Evolutionary conservation across 2,113 vertebrate genomes (phyloP), one percentile per base, ranked within the genome.

Genomic region (Orycteropus afer): DNA sequence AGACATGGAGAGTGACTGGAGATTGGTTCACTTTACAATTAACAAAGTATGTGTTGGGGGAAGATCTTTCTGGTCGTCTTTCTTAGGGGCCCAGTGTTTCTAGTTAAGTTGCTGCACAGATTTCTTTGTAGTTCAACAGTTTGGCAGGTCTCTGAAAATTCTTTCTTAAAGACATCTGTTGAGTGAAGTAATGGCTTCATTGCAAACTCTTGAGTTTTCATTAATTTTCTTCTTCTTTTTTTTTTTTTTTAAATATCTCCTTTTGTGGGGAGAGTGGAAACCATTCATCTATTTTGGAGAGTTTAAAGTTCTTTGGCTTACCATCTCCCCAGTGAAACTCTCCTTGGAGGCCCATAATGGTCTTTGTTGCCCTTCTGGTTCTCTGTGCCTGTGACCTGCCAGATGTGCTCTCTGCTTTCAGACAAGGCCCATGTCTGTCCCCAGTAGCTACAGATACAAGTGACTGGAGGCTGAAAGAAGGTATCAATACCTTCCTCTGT

Each of bases 131-230:
- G 65, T 82, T 77, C 93, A 81, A 55, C 55, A 73, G 42, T 94
- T 90, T 93, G 94, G 57, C 74, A 90, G 47, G 73, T 95, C 57
- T n/a, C 59, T 86, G 45, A 27, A 87, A 53, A 69, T 57, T 87
- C 89, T 86, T 55, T 81, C 87, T 91, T 78, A 49, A 95, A 95
- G 86, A 91, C 86, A 90, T 97, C 94, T 95, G 73, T 84, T 63
- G 37, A 94, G 77, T 78, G 90, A 81, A 97, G 77, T 83, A 93
- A 93, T 92, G 67, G 63, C 78, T 93, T 95, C 79, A 80, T 53
- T 85, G 49, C 18, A 86, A 63, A 74, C 84, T 73, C 90, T 77
- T 83, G 82, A 74, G 69, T 92, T 95, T 95, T 93, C 27, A 61
- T 92, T 95, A 85, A 37, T 96, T 91, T 95, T 84, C 79, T 34